Base-by-base conservation (phyloP, 2,113 vertebrate species). In the Megaceryle torquata region DNA sequence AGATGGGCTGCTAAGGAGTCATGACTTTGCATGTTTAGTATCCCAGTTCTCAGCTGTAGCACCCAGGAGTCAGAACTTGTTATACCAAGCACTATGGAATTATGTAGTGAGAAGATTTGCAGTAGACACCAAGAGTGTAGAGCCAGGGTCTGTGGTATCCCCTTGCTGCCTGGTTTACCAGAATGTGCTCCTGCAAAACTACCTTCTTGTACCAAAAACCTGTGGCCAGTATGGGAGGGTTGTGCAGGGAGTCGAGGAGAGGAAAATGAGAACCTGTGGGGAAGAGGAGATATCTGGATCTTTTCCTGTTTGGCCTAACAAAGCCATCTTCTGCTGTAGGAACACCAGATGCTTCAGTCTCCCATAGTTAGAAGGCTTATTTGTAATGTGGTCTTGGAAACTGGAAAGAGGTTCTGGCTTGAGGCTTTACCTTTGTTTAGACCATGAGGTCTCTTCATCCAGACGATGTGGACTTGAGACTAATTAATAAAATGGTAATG, bases 11-110 rank as follows among this genome's bases (percentile, higher is more conserved):
- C 67, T 74, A 59, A 89, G 57, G 54, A 72, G 56, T 39, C 41
- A 44, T 37, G 51, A 39, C 41, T 82, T 43, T 35, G 16, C 82
- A 72, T 91, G 95, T 90, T 95, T 91, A 94, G 74, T 20, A 2
- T 57, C 57, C 48, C 20, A 39, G 4, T 79, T 94, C 77, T 63
- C 44, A 84, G 72, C 82, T 88, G 91, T 67, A 71, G 70, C 4
- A 0, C 81, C 81, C 89, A 68, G 92, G 33, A 87, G 80, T 53
- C 72, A 86, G 65, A 48, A 33, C 35, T 70, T 21, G 7, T 82
- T 90, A 37, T 11, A 61, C 53, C 43, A 64, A 60, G 37, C 51
- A 28, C 61, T 48, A 5, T 31, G 18, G 72, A 76, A 68, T 89
- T 79, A n/a, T 0, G 1, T 8, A 65, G 79, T 51, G 75, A 94